Conservation (phyloP, 2,797 vertebrate species). For the Pteropus rufus region DNA sequence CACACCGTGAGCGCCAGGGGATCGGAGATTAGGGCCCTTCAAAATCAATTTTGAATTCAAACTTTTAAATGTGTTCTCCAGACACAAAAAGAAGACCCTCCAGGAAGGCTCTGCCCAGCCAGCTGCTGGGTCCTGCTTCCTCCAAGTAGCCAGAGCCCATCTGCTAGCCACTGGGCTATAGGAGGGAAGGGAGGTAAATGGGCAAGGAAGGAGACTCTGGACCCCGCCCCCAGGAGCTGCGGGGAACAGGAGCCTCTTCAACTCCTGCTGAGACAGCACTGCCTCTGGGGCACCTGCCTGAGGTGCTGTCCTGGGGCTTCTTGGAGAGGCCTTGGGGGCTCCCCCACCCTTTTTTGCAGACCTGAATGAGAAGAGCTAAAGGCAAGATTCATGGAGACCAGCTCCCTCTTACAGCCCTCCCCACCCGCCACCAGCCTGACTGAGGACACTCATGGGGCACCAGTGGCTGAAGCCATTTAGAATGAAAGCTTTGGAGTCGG, state of each 20-base stretch:
- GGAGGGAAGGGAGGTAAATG: neutral
- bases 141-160: slow-evolving; percentile 3
- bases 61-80: slow-evolving; percentile 84
- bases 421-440: neutral
- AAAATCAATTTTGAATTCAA: slow-evolving; percentile 87
- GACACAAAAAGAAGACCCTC: slow-evolving; percentile 66
- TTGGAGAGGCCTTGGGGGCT: neutral
- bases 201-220: neutral
- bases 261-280: neutral
- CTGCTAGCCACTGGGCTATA: neutral
- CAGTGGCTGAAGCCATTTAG: neutral
- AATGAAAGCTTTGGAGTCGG: neutral
- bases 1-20: slow-evolving; percentile 82
- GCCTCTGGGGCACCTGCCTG: neutral
- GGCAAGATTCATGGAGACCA: neutral
- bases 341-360: neutral
- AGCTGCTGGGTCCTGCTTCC: neutral
- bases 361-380: neutral
- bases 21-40: slow-evolving; percentile 85
- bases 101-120: neutral
- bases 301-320: neutral
- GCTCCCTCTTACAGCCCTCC: neutral
- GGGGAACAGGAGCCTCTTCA: neutral
- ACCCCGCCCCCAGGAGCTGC: neutral
- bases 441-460: neutral